Conservation (phyloP, 2,888 invertebrate species). For the Resseliella maxima region DNA sequence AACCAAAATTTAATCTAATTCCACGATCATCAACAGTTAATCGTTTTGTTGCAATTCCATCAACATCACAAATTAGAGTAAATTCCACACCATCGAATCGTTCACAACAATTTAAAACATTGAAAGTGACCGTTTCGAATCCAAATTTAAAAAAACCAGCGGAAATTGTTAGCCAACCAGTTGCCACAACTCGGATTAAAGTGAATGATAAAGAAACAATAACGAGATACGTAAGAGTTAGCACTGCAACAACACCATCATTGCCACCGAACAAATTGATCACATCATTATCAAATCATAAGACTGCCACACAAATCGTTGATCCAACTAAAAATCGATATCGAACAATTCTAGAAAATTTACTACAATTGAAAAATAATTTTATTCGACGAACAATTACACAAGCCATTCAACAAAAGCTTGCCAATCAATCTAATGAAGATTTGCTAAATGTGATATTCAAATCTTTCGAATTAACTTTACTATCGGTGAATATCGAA, state of each 20-base stretch:
- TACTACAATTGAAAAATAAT: constrained; percentile 25
- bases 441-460: constrained; percentile 37
- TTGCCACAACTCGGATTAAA: neutral
- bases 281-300: no score
- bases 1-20: neutral
- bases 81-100: neutral
- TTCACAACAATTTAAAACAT: neutral
- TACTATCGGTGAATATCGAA: neutral
- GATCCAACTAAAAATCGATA: neutral
- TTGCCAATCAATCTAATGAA: constrained; percentile 26
- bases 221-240: neutral
- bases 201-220: neutral
- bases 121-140: neutral
- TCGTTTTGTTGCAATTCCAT: neutral
- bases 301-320: neutral
- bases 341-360: constrained; percentile 28
- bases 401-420: constrained; percentile 23
- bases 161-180: neutral
- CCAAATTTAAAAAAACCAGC: neutral
- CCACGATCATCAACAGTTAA: neutral
- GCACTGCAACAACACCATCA: neutral
- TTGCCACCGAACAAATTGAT: neutral
- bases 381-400: constrained; percentile 12
- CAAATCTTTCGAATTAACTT: constrained; percentile 22
- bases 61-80: no score